Evolutionary conservation across 2,888 invertebrate genomes (phyloP).

Genomic region (Stenolophus ochropezus): DNA sequence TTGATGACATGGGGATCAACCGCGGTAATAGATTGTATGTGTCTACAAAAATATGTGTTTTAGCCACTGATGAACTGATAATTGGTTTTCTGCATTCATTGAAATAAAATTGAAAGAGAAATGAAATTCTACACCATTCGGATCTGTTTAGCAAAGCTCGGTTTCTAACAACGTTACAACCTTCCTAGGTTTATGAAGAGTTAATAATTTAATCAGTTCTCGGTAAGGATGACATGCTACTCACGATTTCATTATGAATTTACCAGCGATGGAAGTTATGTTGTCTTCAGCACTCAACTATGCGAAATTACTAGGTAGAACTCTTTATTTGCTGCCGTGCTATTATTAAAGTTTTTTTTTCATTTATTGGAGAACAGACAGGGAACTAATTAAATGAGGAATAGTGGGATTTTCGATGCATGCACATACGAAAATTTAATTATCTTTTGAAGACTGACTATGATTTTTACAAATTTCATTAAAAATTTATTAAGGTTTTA

Average conservation of each 20-base stretch:
- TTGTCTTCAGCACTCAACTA: neutral
- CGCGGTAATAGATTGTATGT: too few species aligned
- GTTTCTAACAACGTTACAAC: neutral
- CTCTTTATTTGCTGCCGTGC: neutral
- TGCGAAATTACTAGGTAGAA: neutral
- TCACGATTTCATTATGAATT: constrained; percentile 22
- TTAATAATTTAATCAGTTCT: constrained; percentile 14
- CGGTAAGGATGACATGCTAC: neutral
- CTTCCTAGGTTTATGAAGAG: neutral
- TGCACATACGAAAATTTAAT: neutral
- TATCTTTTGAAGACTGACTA: neutral
- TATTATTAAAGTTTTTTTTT: neutral
- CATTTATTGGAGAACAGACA: neutral
- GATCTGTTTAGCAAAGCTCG: neutral
- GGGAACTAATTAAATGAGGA: neutral
- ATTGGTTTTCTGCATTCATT: too few species aligned
- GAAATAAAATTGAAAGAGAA: too few species aligned
- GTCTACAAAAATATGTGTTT: too few species aligned
- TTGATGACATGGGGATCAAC: too few species aligned
- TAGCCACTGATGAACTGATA: too few species aligned
- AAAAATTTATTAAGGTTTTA: too few species aligned
- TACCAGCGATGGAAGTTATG: neutral
- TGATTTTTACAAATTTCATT: neutral
- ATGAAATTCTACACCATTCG: too few species aligned
- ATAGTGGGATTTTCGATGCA: neutral